These are phyloP conservation scores for Smithornis capensis DNA, from an alignment of 2,113 vertebrate species.

Conservation along the genomic window DNA sequence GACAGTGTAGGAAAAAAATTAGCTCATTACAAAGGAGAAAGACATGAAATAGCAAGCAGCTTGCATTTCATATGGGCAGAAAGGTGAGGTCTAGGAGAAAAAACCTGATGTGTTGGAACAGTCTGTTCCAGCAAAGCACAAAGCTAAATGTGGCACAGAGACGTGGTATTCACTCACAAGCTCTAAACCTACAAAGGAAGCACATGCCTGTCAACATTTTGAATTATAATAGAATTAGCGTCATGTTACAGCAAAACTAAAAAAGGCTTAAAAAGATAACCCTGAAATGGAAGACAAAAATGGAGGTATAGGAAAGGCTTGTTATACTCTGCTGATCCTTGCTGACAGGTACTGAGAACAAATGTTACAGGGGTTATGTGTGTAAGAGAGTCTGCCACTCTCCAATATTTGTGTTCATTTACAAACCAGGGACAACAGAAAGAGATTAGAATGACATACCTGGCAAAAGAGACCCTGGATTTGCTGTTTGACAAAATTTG, in stretches of 20 bases:
- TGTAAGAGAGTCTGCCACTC: neutral
- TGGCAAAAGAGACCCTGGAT: neutral
- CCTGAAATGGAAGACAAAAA: neutral
- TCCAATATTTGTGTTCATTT: neutral
- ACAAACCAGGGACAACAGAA: neutral
- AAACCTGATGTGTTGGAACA: neutral
- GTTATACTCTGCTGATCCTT: neutral
- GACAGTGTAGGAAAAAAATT: neutral
- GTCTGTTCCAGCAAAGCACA: slow-evolving; percentile 1
- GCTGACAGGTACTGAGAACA: neutral
- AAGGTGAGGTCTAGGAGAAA: slow-evolving; percentile 26
- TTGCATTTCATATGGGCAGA: slow-evolving; percentile 20
- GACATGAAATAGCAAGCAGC: neutral
- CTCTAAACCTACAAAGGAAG: neutral
- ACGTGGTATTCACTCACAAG: slow-evolving; percentile 30
- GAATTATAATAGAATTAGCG: slow-evolving; percentile 12
- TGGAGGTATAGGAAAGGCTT: neutral
- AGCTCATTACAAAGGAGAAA: neutral
- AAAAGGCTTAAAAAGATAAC: neutral
- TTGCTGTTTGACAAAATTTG: neutral
- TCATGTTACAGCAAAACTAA: neutral
- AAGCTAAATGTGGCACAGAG: slow-evolving; percentile 38
- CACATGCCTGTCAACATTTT: slow-evolving; percentile 5
- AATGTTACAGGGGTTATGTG: neutral
- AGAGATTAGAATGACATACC: neutral